Evolutionary conservation across 2,888 invertebrate species (phyloP).

Genomic region (Odontothrips loti): DNA sequence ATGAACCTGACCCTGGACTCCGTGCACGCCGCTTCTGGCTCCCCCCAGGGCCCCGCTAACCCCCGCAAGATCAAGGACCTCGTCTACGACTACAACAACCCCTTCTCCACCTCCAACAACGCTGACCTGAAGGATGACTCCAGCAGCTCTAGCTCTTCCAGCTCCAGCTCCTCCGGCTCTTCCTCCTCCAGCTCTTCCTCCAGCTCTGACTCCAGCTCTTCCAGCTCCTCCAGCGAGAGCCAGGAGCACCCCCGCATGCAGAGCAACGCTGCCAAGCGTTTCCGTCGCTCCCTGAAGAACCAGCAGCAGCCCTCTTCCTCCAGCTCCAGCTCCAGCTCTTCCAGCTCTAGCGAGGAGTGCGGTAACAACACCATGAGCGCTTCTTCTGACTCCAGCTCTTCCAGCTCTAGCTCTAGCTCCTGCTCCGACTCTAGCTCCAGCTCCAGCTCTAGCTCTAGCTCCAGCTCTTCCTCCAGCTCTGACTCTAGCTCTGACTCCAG

Average conservation of each 20-base stretch:
- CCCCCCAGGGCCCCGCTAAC: slow-evolving; percentile 49
- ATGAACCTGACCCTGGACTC: slow-evolving; percentile 52
- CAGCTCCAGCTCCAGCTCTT: slow-evolving; percentile 37
- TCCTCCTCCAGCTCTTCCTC: slow-evolving; percentile 38
- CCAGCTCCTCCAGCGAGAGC: slow-evolving; percentile 28
- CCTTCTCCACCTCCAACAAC: slow-evolving; percentile 43
- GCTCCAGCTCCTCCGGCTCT: slow-evolving; percentile 4
- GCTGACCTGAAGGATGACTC: slow-evolving; percentile 35
- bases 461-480: slow-evolving; percentile 34
- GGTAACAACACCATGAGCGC: slow-evolving; percentile 39
- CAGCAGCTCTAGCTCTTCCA: slow-evolving; percentile 40
- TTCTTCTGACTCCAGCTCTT: no score
- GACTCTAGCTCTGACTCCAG: slow-evolving; percentile 32
- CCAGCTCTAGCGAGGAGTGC: slow-evolving; percentile 37
- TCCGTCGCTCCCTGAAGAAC: slow-evolving; percentile 35
- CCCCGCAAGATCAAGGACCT: slow-evolving; percentile 52
- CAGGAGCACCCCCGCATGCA: slow-evolving; percentile 4
- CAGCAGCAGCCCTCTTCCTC: slow-evolving; percentile 37
- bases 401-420: slow-evolving; percentile 46
- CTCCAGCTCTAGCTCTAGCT: slow-evolving; percentile 31
- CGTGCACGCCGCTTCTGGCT: slow-evolving; percentile 44
- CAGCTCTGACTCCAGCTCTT: slow-evolving; percentile 44
- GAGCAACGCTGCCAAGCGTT: slow-evolving; percentile 19
- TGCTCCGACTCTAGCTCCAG: slow-evolving; percentile 33
- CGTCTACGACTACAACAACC: slow-evolving; percentile 52